These are phyloP conservation scores for Batillaria attramentaria DNA, from an alignment of 1,140 invertebrate species.

Conservation along the genomic window DNA sequence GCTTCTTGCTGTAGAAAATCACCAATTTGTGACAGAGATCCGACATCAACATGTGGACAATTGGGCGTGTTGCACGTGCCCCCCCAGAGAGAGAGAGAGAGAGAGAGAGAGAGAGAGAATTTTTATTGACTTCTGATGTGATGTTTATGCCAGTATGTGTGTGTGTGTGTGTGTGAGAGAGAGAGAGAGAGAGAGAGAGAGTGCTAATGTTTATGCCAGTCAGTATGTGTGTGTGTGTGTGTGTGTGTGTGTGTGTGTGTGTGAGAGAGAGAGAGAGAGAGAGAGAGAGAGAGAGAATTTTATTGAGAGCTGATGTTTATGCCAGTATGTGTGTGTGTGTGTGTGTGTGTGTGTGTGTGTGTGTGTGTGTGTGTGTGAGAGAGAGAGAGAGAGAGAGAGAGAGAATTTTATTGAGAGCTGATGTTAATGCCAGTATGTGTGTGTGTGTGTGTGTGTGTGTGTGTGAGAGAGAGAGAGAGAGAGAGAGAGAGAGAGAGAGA, in stretches of 20 bases:
- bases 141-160: background rate
- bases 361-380: too few relatives aligned
- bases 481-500: slow-evolving; percentile 2
- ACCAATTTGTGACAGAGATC: background rate
- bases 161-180: too few relatives aligned
- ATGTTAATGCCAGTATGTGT: background rate
- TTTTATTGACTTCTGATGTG: background rate
- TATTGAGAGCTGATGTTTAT: background rate
- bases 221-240: background rate
- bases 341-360: background rate
- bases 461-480: background rate
- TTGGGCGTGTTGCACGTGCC: background rate
- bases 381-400: background rate
- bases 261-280: background rate
- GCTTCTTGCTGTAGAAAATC: background rate
- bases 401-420: background rate
- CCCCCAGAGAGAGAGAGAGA: background rate
- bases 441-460: background rate
- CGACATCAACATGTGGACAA: background rate
- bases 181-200: slow-evolving; percentile 2
- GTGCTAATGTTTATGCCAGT: background rate
- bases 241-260: slow-evolving; percentile 2
- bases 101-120: background rate
- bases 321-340: too few relatives aligned
- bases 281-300: background rate